Percentiles rank a stretch among this genome's conserved stretches.
Conservation (phyloP, 2,888 invertebrate genomes). For the Chrysolina haemoptera region DNA sequence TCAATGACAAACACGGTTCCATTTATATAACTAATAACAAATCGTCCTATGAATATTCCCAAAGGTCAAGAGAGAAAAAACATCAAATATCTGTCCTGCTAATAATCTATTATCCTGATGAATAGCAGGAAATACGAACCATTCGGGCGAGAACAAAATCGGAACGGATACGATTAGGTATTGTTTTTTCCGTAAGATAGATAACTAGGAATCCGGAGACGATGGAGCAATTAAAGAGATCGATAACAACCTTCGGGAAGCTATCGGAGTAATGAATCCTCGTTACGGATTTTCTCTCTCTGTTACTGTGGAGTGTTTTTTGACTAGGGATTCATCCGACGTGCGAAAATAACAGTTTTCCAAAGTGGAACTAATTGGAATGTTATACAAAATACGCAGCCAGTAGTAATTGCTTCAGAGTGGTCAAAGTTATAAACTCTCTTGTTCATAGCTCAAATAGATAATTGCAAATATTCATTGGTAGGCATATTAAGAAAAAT, state of each 20-base stretch:
- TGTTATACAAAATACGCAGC: too few species aligned
- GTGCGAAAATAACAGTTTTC: too few species aligned
- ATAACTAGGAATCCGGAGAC: conserved; percentile 7
- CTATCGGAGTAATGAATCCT: not conserved
- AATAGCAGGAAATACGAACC: conserved; percentile 3
- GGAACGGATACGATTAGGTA: conserved; percentile 12
- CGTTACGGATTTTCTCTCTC: not conserved
- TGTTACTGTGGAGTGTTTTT: not conserved
- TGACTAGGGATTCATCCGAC: not conserved
- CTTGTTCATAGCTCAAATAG: too few species aligned
- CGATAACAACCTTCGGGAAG: conserved; percentile 1
- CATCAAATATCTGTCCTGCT: not conserved
- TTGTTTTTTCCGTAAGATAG: conserved; percentile 9
- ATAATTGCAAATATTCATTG: too few species aligned
- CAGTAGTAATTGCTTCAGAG: too few species aligned
- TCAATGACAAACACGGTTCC: not conserved
- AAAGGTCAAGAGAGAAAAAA: not conserved
- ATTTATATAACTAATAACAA: not conserved
- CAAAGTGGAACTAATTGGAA: too few species aligned
- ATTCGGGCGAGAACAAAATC: not conserved
- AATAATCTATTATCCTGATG: conserved; percentile 10
- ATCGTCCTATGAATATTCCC: not conserved
- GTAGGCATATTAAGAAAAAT: too few species aligned
- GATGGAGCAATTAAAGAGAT: not conserved
- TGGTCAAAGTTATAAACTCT: too few species aligned